These are phyloP conservation scores for Gorsachius goisagi DNA, from an alignment of 2,113 vertebrate species.

Conservation along the genomic window DNA sequence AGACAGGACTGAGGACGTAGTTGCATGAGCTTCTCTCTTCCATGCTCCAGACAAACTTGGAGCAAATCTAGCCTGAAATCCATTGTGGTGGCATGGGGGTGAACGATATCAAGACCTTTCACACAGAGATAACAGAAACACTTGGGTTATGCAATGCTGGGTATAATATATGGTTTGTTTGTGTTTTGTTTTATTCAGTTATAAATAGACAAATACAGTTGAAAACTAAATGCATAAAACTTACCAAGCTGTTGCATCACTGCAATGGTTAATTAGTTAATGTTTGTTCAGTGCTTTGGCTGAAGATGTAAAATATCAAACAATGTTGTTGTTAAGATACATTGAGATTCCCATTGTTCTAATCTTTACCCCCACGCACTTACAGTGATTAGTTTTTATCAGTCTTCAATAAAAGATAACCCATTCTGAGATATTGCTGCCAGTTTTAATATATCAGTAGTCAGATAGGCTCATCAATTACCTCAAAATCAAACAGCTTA, in stretches of 20 bases:
- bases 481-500: background rate
- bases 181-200: background rate
- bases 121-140: background rate
- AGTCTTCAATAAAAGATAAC: background rate
- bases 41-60: background rate
- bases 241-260: background rate
- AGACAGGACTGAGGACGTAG: background rate
- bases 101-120: background rate
- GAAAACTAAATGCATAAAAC: background rate
- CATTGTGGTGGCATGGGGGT: background rate
- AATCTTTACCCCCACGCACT: background rate
- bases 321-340: background rate
- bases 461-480: conserved; percentile 1
- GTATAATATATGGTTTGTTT: background rate
- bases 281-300: background rate
- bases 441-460: conserved; percentile 25
- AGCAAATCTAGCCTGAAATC: background rate
- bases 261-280: background rate
- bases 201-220: background rate
- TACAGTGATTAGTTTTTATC: background rate
- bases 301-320: background rate
- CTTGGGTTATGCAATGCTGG: background rate
- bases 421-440: background rate
- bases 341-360: background rate
- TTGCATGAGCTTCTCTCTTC: background rate